Conservation (phyloP, 1,140 invertebrate species). For the Bombus affinis region DNA sequence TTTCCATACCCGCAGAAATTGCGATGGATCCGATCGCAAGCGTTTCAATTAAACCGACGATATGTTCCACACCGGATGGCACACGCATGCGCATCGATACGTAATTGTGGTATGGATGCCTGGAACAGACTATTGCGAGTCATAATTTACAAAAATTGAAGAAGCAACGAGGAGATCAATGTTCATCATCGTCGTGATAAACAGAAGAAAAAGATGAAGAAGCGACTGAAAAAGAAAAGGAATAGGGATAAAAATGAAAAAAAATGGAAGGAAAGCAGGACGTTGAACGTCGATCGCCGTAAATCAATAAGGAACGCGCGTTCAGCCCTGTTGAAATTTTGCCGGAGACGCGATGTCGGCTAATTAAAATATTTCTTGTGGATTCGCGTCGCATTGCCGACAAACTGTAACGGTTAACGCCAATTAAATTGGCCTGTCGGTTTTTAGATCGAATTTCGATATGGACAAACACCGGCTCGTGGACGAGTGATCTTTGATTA, state of each 20-base stretch:
- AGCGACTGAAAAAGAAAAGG: neutral
- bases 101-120: conserved; percentile 27
- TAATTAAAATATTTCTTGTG: conserved; percentile 45
- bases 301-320: conserved; percentile 43
- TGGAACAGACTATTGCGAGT: conserved; percentile 3
- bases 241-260: neutral
- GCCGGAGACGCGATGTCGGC: neutral
- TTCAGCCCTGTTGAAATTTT: conserved; percentile 5
- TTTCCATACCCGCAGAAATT: conserved; percentile 47
- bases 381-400: conserved; percentile 5
- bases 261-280: neutral
- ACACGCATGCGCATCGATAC: conserved; percentile 5
- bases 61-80: conserved; percentile 6
- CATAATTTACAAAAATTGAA: conserved; percentile 52
- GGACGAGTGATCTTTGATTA: neutral
- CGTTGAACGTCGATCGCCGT: conserved; percentile 9
- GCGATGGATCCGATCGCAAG: conserved; percentile 1
- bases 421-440: conserved; percentile 25
- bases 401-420: conserved; percentile 43
- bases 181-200: neutral
- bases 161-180: conserved; percentile 21
- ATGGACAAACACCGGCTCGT: conserved; percentile 3
- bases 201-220: neutral
- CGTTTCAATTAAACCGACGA: conserved; percentile 45
- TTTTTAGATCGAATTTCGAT: conserved; percentile 8